A percentile compares a stretch with the other conserved stretches of the same genome.
phyloP scores from a whole-genome alignment of 2,113 vertebrate genomes.

The Gasterosteus nipponicus region DNA sequence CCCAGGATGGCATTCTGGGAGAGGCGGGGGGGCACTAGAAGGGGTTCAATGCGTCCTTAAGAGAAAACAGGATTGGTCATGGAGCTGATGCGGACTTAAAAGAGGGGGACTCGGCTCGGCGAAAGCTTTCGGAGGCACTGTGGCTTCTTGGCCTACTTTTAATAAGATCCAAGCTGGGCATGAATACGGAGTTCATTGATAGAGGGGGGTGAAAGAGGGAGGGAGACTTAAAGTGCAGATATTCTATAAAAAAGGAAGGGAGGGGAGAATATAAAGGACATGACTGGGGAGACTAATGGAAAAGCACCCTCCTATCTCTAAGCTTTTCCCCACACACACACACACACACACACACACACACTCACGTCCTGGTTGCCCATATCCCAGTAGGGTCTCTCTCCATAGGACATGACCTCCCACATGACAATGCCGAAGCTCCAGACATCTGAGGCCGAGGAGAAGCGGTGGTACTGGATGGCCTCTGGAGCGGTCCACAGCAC shows the following conservation, averaged over 20 bases:
- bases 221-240: conserved; percentile 17
- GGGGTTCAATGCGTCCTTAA: conserved; percentile 56
- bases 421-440: conserved; percentile 98
- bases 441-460: conserved; percentile 92
- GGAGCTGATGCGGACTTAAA: conserved; percentile 73
- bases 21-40: conserved; percentile 42
- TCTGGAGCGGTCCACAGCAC: conserved; percentile 95
- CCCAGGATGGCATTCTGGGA: conserved; percentile 40
- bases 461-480: conserved; percentile 92
- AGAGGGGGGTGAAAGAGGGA: conserved; percentile 29
- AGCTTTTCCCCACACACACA: background rate
- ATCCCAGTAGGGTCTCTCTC: conserved; percentile 98
- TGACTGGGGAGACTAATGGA: conserved; percentile 33
- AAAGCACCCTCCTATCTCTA: conserved; percentile 11
- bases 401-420: conserved; percentile 99
- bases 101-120: conserved; percentile 42
- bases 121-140: conserved; percentile 54
- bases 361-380: conserved; percentile 98
- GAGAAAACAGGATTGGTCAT: conserved; percentile 79
- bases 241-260: conserved; percentile 17
- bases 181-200: conserved; percentile 53
- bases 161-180: conserved; percentile 63
- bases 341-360: conserved; percentile 51
- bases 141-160: conserved; percentile 55
- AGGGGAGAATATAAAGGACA: conserved; percentile 29